A percentile compares a stretch with the other conserved stretches of the same genome.
phyloP scores from a whole-genome alignment of 2,888 invertebrate species.

The Diogma glabrata region DNA sequence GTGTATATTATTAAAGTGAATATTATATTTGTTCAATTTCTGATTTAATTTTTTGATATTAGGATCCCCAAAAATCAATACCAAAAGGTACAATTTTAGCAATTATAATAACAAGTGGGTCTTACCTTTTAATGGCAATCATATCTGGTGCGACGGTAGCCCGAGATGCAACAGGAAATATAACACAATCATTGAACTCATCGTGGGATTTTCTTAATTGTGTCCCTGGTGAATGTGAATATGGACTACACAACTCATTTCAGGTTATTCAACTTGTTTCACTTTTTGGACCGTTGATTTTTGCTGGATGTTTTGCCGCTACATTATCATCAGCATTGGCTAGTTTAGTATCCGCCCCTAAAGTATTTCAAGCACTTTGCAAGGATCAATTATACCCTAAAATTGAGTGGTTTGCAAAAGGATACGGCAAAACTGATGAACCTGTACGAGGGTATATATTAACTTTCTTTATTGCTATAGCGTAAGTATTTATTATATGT shows the following conservation, averaged over 20 bases:
- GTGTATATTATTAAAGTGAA: slow-evolving; percentile 44
- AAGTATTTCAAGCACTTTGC: slow-evolving; percentile 86
- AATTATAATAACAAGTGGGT: slow-evolving; percentile 72
- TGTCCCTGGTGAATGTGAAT: slow-evolving; percentile 44
- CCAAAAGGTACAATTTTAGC: slow-evolving; percentile 90
- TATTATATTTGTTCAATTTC: slow-evolving; percentile 6
- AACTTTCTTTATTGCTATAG: slow-evolving; percentile 81
- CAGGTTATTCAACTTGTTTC: slow-evolving; percentile 76
- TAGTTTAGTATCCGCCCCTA: slow-evolving; percentile 90
- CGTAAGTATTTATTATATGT: no score
- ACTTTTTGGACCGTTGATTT: slow-evolving; percentile 81
- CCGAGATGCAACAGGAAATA: slow-evolving; percentile 67
- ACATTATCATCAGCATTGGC: slow-evolving; percentile 93
- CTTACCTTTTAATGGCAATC: slow-evolving; percentile 77
- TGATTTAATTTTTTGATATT: slow-evolving; percentile 19
- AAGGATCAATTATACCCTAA: slow-evolving; percentile 90
- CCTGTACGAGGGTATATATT: slow-evolving; percentile 83
- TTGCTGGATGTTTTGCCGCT: slow-evolving; percentile 95
- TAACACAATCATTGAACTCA: slow-evolving; percentile 42
- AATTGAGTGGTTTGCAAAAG: slow-evolving; percentile 79
- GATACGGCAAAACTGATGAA: slow-evolving; percentile 70
- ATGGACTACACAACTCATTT: slow-evolving; percentile 36
- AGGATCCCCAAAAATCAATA: slow-evolving; percentile 81
- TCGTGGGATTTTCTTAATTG: slow-evolving; percentile 46
- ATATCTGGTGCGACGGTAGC: slow-evolving; percentile 63